phyloP scores from a whole-genome alignment of 2,113 vertebrate genomes.

The Eulacestoma nigropectus region DNA sequence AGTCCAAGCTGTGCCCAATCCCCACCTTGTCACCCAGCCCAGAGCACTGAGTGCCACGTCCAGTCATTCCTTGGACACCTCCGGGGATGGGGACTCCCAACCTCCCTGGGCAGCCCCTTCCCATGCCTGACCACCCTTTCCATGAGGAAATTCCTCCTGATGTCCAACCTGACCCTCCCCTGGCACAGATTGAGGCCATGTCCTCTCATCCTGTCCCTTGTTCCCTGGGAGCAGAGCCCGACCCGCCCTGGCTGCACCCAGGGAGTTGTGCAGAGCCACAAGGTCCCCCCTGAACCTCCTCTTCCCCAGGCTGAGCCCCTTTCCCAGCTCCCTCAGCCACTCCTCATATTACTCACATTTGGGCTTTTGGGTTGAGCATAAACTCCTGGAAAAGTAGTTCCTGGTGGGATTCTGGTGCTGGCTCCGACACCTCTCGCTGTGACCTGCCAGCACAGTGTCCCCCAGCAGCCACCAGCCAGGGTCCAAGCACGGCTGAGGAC shows the following conservation, averaged over 20 bases:
- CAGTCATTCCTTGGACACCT: fast-evolving
- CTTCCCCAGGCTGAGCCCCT: not conserved
- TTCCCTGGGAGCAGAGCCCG: not conserved
- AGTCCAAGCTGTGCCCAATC: fast-evolving
- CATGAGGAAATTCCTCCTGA: not conserved
- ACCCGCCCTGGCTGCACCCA: fast-evolving
- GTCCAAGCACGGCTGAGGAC: fast-evolving
- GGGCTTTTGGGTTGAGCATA: not conserved
- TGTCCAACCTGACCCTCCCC: not conserved
- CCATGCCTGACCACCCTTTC: fast-evolving
- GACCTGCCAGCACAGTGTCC: not conserved
- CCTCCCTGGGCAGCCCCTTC: not conserved
- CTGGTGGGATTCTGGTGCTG: not conserved
- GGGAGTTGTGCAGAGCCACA: not conserved
- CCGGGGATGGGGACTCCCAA: not conserved
- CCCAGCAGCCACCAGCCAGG: not conserved
- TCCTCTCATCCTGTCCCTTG: not conserved
- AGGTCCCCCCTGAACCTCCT: not conserved
- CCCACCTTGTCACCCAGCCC: not conserved
- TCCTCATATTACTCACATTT: not conserved
- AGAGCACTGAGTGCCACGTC: not conserved
- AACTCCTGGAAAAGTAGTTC: not conserved
- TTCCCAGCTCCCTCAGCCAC: not conserved
- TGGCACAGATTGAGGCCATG: fast-evolving
- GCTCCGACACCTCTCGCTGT: fast-evolving